Evolutionary conservation across 2,797 vertebrate genomes (phyloP).

Genomic region (Otolemur crassicaudatus): DNA sequence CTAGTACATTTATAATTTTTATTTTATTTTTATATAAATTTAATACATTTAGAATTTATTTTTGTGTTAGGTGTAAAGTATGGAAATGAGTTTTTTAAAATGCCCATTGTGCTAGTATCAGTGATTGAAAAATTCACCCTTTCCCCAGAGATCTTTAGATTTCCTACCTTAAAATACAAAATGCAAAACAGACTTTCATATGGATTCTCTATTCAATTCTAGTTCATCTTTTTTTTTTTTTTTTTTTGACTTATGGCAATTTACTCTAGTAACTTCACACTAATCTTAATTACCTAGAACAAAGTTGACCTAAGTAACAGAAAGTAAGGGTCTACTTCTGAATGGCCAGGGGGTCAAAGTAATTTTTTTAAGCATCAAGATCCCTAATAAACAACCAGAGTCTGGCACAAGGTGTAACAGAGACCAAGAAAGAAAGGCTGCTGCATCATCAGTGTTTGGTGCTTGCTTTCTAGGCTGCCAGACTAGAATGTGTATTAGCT

Average conservation of each 20-base stretch:
- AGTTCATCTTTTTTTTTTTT: not conserved
- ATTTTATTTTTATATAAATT: conserved; percentile 9
- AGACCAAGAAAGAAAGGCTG: not conserved
- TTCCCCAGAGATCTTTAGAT: not conserved
- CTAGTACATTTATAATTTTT: conserved; percentile 52
- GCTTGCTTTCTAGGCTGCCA: not conserved
- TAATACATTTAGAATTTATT: conserved; percentile 53
- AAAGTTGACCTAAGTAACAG: conserved; percentile 4
- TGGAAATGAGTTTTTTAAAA: not conserved
- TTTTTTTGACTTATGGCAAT: not conserved
- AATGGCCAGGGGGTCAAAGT: not conserved
- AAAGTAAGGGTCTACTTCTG: conserved; percentile 21
- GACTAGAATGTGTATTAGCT: not conserved
- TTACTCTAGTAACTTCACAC: conserved; percentile 35
- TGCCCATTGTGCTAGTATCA: not conserved
- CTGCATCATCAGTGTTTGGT: not conserved
- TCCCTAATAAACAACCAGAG: not conserved
- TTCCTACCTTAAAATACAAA: not conserved
- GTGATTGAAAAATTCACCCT: not conserved
- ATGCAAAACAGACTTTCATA: not conserved
- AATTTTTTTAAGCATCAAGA: conserved; percentile 28
- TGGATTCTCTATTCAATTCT: conserved; percentile 15
- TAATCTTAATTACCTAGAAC: conserved; percentile 18
- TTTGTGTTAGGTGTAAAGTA: conserved; percentile 38
- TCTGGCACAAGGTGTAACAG: not conserved